Evolutionary conservation across 2,888 invertebrate species (phyloP).

Genomic region (Parnassius glacialis): DNA sequence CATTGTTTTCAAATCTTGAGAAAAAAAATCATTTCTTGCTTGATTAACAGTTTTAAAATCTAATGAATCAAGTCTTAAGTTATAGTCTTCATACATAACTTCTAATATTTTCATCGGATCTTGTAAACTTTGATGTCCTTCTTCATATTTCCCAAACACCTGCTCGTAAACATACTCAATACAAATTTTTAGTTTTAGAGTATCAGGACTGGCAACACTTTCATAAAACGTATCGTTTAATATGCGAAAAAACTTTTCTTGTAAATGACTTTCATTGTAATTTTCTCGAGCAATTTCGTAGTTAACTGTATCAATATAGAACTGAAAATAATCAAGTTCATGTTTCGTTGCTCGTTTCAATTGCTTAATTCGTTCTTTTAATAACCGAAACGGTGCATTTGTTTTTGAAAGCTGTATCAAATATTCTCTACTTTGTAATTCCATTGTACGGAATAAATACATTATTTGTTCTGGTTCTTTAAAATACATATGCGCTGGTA

Average conservation of each 20-base stretch:
- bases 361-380: conserved; percentile 59
- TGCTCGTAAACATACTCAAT: conserved; percentile 74
- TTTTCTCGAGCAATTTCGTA: conserved; percentile 59
- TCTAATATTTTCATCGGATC: conserved; percentile 75
- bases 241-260: conserved; percentile 69
- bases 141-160: conserved; percentile 72
- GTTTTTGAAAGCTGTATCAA: conserved; percentile 65
- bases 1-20: conserved; percentile 71
- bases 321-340: conserved; percentile 70
- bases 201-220: conserved; percentile 63
- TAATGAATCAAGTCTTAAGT: conserved; percentile 63
- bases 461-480: conserved; percentile 61
- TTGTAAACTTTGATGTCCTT: conserved; percentile 64
- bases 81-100: conserved; percentile 71
- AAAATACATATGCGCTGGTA: conserved; percentile 56
- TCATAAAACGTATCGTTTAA: conserved; percentile 65
- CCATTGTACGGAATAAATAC: conserved; percentile 68
- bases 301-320: conserved; percentile 63
- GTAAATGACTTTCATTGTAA: conserved; percentile 60
- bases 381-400: conserved; percentile 52
- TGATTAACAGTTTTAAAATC: conserved; percentile 70
- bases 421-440: conserved; percentile 73
- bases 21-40: conserved; percentile 65
- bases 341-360: conserved; percentile 56
- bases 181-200: conserved; percentile 69